Evolutionary conservation across 2,113 vertebrate species (phyloP).

Genomic region (Sander lucioperca): DNA sequence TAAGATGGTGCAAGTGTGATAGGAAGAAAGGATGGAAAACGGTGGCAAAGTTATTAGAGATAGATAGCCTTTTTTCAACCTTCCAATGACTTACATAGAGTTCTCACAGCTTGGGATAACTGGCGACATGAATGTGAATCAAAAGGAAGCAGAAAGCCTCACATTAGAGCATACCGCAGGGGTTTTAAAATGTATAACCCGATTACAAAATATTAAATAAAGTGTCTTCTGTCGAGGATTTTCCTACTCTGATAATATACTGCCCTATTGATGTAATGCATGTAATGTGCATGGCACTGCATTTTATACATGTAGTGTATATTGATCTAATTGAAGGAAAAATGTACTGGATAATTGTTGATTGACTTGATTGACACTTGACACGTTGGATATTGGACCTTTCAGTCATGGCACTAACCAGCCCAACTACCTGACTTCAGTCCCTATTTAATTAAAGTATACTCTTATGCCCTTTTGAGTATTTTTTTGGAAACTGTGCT

Average conservation of each 20-base stretch:
- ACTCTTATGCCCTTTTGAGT: neutral
- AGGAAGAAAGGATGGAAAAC: constrained; percentile 53
- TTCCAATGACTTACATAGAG: constrained; percentile 52
- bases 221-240: neutral
- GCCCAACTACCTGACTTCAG: neutral
- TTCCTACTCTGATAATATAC: neutral
- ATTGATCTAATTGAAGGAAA: neutral
- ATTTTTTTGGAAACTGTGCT: neutral
- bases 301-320: neutral
- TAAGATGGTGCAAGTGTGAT: constrained; percentile 68
- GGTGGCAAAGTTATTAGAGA: constrained; percentile 55
- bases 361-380: neutral
- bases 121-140: constrained; percentile 8
- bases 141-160: constrained; percentile 13
- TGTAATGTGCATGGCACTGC: neutral
- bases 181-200: constrained; percentile 11
- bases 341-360: neutral
- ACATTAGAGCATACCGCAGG: constrained; percentile 29
- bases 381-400: neutral
- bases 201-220: constrained; percentile 18
- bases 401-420: neutral
- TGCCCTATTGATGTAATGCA: neutral
- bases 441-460: neutral
- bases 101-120: constrained; percentile 14
- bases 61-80: constrained; percentile 50